These are phyloP conservation scores for Drosophila picticornis DNA, from an alignment of 2,888 invertebrate genomes.

Conservation along the genomic window DNA sequence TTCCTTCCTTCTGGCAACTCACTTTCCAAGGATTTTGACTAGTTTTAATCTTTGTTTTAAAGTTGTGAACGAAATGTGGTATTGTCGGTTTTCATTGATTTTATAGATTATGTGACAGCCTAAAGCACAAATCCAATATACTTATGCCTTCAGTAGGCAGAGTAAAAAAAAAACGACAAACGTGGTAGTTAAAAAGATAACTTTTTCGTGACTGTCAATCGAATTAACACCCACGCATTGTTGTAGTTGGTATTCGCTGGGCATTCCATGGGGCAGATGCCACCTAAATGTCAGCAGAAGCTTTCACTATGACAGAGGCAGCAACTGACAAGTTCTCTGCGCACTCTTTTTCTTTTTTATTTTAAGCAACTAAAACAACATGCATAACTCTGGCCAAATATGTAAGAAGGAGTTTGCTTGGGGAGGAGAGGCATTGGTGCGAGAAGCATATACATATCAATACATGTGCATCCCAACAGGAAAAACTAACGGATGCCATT, in stretches of 20 bases:
- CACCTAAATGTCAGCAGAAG: constrained; percentile 25
- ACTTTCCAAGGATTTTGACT: not conserved
- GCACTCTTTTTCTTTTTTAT: constrained; percentile 19
- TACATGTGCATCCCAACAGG: constrained; percentile 75
- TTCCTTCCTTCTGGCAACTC: not conserved
- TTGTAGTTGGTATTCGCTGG: constrained; percentile 23
- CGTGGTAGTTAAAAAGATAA: constrained; percentile 20
- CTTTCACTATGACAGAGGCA: constrained; percentile 35
- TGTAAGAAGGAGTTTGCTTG: constrained; percentile 28
- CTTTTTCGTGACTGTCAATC: constrained; percentile 46
- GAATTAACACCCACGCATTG: constrained; percentile 66
- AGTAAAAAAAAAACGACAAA: constrained; percentile 9
- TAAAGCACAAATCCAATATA: not conserved
- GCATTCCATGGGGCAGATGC: constrained; percentile 43
- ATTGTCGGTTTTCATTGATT: not conserved
- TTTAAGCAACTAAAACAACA: constrained; percentile 42
- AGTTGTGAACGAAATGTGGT: not conserved
- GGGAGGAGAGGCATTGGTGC: not conserved
- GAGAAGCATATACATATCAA: constrained; percentile 52
- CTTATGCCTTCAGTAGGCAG: not conserved
- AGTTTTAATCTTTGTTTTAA: not conserved
- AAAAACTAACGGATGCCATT: constrained; percentile 81
- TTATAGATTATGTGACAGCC: not conserved
- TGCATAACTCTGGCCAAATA: constrained; percentile 64
- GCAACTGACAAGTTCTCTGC: constrained; percentile 29